Base-by-base conservation (phyloP, 1,140 invertebrate genomes). In the Lordiphosa stackelbergi region DNA sequence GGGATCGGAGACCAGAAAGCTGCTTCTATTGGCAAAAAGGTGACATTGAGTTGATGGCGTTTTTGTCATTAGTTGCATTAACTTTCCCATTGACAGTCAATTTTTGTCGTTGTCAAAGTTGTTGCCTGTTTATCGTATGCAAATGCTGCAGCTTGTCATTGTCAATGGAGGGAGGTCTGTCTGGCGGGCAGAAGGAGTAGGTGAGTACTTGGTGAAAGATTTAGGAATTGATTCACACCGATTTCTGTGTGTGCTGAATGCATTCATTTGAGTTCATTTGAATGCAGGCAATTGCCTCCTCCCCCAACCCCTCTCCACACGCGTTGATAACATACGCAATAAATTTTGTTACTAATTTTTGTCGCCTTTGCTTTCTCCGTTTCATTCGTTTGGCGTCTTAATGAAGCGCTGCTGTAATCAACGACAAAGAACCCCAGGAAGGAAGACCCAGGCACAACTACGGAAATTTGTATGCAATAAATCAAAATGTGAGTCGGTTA, bases 41-140 rank as follows among this genome's bases (percentile, higher is more conserved):
- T 46, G 31, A 31, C 11, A 5, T 46, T 5, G 31, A 46, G 43
- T 46, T 28, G 22, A 31, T 9, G 38, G 12, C 12, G 12, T 62
- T 74, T 69, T 70, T 70, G 70, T 79, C 74, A 79, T 79, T 79
- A 79, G 74, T 79, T 79, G 74, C 74, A 79, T 79, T 79, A 79
- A 79, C 70, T 79, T 73, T 79, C 63, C 59, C 59, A 64, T 70
- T 63, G 74, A 79, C 74, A 79, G 74, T 79, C 70, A 66, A 79
- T 79, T 79, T 79, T 51, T 57, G 57, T 56, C 48, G 47, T 35
- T 65, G 11, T 28, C 41, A 31, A 43, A 53, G 54, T 52, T 58
- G 56, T 24, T 31, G 7, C 38, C 42, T 54, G 68, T 45, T 77
- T 74, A 63, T 63, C 61, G 51, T 75, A 70, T 75, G 72, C 72